Evolutionary conservation across 2,113 vertebrate genomes (phyloP).

Genomic region (Ochotona curzoniae): DNA sequence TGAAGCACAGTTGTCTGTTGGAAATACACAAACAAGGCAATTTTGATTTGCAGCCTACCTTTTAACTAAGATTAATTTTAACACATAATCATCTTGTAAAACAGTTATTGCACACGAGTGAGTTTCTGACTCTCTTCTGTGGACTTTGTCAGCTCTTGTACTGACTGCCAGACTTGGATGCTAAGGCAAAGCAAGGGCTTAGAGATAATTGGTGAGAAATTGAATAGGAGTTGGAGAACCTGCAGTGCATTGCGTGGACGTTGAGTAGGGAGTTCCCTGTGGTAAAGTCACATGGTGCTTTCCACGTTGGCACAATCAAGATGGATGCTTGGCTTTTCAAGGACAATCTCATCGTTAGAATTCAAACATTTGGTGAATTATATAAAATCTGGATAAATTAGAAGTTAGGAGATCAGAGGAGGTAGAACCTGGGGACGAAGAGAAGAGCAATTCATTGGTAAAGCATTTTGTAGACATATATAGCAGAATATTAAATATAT

Average conservation of each 20-base stretch:
- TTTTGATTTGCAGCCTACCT: not conserved
- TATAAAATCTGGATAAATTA: not conserved
- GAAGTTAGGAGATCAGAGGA: not conserved
- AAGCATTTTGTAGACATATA: not conserved
- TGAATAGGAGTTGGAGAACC: not conserved
- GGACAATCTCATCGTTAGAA: not conserved
- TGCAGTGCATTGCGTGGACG: rapidly evolving
- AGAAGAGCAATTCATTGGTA: not conserved
- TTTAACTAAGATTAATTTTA: constrained; percentile 1
- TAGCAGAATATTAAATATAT: not conserved
- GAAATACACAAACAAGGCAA: not conserved
- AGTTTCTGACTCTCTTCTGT: not conserved
- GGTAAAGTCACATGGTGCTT: not conserved
- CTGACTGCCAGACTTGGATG: not conserved
- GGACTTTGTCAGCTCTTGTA: not conserved
- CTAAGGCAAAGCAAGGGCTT: not conserved
- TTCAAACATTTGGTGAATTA: not conserved
- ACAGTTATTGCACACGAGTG: not conserved
- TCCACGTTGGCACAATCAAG: not conserved
- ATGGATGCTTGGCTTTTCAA: not conserved
- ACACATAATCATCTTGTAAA: not conserved
- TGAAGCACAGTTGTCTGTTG: not conserved
- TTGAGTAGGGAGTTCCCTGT: not conserved
- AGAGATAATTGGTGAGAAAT: not conserved
- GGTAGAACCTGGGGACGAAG: not conserved